Evolutionary conservation across 92 coral and sea anemone genomes (phyloP).

Genomic region (Umimayanthus kanabou): DNA sequence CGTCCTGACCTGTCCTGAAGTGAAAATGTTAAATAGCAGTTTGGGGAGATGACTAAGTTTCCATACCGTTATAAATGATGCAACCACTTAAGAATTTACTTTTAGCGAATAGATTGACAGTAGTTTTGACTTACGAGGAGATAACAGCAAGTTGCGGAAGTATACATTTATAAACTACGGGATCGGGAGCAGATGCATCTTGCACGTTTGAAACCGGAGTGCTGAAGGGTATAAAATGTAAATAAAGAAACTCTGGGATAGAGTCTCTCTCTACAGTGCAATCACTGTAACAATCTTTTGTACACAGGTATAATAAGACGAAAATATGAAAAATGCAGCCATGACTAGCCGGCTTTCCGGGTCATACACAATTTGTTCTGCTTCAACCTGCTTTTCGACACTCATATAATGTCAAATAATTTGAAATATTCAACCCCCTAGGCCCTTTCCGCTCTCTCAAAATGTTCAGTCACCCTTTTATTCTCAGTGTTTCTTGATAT

Average conservation of each 20-base stretch:
- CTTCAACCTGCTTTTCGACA: background rate
- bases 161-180: background rate
- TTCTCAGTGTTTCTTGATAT: background rate
- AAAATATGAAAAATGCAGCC: no score
- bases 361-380: no score
- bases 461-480: no score
- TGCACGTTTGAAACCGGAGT: background rate
- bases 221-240: background rate
- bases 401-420: no score
- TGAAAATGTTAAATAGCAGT: no score
- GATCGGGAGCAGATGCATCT: background rate
- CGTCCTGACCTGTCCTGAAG: background rate
- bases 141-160: background rate
- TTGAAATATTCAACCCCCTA: no score
- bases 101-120: no score
- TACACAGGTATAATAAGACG: no score
- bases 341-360: no score
- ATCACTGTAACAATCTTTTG: background rate
- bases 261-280: background rate
- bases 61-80: background rate
- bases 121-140: no score
- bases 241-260: background rate
- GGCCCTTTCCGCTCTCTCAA: no score
- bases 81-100: background rate
- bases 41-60: background rate